Percentiles rank a stretch among this genome's conserved stretches.
Evolutionary conservation across 2,888 invertebrate species (phyloP).

Genomic region (Margaritifera margaritifera): DNA sequence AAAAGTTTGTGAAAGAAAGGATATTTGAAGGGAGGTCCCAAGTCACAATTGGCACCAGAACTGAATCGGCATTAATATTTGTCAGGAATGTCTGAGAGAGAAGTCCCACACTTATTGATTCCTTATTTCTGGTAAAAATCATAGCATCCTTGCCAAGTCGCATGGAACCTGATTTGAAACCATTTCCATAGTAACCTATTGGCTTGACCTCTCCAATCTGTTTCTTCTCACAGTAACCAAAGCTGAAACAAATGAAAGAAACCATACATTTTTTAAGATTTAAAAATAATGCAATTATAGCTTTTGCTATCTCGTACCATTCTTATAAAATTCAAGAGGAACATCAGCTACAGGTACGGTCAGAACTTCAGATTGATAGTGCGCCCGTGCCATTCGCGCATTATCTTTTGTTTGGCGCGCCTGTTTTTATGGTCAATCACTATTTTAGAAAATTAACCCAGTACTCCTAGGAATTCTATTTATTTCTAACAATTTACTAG

Average conservation of each 20-base stretch:
- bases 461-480: too few species aligned
- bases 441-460: too few species aligned
- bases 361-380: too few species aligned
- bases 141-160: conserved; percentile 67
- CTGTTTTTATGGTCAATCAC: too few species aligned
- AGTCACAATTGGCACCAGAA: conserved; percentile 67
- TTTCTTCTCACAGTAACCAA: conserved; percentile 67
- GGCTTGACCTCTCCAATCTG: conserved; percentile 58
- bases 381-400: too few species aligned
- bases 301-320: too few species aligned
- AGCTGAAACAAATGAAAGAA: conserved; percentile 44
- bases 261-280: neutral
- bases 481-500: too few species aligned
- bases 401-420: too few species aligned
- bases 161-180: conserved; percentile 72
- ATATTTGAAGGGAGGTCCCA: conserved; percentile 62
- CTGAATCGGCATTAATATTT: conserved; percentile 61
- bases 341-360: too few species aligned
- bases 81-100: conserved; percentile 68
- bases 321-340: neutral
- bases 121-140: conserved; percentile 60
- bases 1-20: conserved; percentile 39
- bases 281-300: neutral
- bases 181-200: conserved; percentile 71
- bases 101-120: conserved; percentile 63